phyloP scores from a whole-genome alignment of 1,140 invertebrate genomes.

The Philopotamus ludificatus region DNA sequence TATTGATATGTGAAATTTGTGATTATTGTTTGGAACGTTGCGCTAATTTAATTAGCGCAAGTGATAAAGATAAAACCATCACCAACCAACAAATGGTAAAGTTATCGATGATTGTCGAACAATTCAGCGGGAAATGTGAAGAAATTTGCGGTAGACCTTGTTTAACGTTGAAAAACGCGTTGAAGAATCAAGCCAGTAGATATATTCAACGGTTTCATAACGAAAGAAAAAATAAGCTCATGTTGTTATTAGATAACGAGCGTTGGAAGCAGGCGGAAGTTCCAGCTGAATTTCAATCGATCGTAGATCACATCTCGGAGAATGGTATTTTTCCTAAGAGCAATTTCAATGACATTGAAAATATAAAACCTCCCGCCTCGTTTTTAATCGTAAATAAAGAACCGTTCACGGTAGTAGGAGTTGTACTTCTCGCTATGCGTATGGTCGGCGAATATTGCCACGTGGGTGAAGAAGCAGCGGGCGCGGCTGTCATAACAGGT shows the following conservation, averaged over 20 bases:
- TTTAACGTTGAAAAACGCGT: constrained; percentile 75
- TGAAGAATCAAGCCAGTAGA: constrained; percentile 85
- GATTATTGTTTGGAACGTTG: constrained; percentile 91
- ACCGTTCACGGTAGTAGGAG: constrained; percentile 82
- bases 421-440: constrained; percentile 80
- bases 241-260: constrained; percentile 83
- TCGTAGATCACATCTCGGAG: constrained; percentile 73
- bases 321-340: constrained; percentile 54
- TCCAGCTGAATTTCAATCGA: constrained; percentile 78
- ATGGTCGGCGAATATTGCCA: constrained; percentile 90
- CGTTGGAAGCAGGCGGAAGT: constrained; percentile 93
- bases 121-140: constrained; percentile 75
- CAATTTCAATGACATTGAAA: constrained; percentile 45
- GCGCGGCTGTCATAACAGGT: constrained; percentile 67
- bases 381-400: constrained; percentile 74
- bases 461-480: constrained; percentile 67
- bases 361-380: constrained; percentile 51
- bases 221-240: constrained; percentile 83
- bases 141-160: constrained; percentile 76
- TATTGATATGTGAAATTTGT: constrained; percentile 76
- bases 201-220: constrained; percentile 91
- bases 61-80: constrained; percentile 65
- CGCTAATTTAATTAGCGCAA: constrained; percentile 78
- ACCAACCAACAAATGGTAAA: constrained; percentile 76
- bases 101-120: constrained; percentile 75